Evolutionary conservation across 2,113 vertebrate species (phyloP), one percentile per base, ranked within the genome.

Genomic region (Triplophysa tibetana): DNA sequence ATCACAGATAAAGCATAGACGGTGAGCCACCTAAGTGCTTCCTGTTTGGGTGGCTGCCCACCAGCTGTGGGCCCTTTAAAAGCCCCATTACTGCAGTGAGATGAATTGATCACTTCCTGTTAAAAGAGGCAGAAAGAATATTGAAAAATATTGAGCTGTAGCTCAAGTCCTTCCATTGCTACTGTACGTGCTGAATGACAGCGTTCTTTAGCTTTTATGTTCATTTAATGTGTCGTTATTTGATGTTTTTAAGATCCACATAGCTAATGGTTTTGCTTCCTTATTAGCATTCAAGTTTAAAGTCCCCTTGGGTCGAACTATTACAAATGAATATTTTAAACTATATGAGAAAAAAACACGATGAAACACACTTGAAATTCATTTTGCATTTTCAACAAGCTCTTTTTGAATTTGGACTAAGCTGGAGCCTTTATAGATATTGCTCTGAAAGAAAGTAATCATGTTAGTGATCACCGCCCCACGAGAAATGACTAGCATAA

Each of bases 101-200:
- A 75, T 33, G 13, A 78, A 78, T 78, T 69, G 81, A 83, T 81
- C 70, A 63, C 61, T 81, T 86, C 79, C 76, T 86, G 78, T 81
- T 77, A 9, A 61, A 70, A 48, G 45, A 52, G 38, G 67, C 50
- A 11, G 68, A 43, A 48, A 67, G 75, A 7, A 54, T 43, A 70
- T 74, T 29, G 50, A 56, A 69, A 45, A 23, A 14, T 58, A 52
- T 54, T 77, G 75, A 54, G 60, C 74, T n/a, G 9, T 5, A 8
- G 48, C n/a, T 38, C 33, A 38, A 61, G 72, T 2, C 29, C 4
- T 76, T 75, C 43, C 11, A 2, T 26, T 64, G 61, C 6, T 43
- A 13, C 4, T 24, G 5, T 52, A 23, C 14, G 52, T 29, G 16
- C 38, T 48, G 33, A 77, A 65, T 52, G 62, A 50, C n/a, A 13